Evolutionary conservation across 2,888 invertebrate genomes (phyloP).

Genomic region (Aphidoletes aphidimyza): DNA sequence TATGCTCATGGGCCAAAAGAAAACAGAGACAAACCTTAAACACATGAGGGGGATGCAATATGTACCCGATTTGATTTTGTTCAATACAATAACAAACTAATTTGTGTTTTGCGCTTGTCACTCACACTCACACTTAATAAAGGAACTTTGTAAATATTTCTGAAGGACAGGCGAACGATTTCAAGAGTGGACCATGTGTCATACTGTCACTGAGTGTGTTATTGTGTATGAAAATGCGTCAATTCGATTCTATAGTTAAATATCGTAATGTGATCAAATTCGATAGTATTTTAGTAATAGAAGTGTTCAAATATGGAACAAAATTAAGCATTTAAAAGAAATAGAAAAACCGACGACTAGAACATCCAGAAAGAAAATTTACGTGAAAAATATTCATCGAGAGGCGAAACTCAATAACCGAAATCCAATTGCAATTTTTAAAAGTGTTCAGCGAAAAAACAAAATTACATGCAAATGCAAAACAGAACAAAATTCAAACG

Average conservation of each 20-base stretch:
- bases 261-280: neutral
- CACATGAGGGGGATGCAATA: no score
- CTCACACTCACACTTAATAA: neutral
- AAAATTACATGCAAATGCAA: no score
- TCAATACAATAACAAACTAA: neutral
- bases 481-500: no score
- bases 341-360: no score
- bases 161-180: neutral
- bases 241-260: neutral
- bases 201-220: neutral
- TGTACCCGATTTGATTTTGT: neutral
- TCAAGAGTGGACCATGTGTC: neutral
- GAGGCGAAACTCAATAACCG: no score
- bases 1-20: no score
- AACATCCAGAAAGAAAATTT: no score
- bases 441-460: no score
- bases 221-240: neutral
- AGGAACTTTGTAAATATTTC: neutral
- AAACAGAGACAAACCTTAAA: no score
- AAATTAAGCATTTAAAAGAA: neutral
- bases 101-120: neutral
- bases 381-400: no score
- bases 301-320: neutral
- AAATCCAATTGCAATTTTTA: no score
- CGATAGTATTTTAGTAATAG: neutral